phyloP scores from a whole-genome alignment of 2,888 invertebrate species.

The Andricus quercusramuli region DNA sequence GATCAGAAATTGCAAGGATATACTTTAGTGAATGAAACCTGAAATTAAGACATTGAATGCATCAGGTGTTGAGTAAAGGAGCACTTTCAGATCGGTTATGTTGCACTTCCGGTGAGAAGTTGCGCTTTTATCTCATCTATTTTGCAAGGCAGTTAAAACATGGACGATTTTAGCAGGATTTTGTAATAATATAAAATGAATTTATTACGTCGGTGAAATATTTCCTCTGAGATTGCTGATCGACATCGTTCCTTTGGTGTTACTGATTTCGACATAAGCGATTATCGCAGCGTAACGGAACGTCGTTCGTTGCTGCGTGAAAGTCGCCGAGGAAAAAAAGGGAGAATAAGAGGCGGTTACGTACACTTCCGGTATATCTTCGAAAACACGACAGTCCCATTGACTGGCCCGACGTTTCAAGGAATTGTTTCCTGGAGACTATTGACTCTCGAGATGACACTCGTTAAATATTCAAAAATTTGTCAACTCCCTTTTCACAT shows the following conservation, averaged over 20 bases:
- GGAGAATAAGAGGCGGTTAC: slow-evolving; percentile 57
- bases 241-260: slow-evolving; percentile 33
- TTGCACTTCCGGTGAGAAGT: slow-evolving; percentile 35
- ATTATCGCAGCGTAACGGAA: slow-evolving; percentile 64
- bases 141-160: slow-evolving; percentile 22
- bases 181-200: slow-evolving; percentile 33
- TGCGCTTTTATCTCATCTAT: slow-evolving; percentile 38
- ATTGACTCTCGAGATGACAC: slow-evolving; percentile 25
- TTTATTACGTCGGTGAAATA: slow-evolving; percentile 11
- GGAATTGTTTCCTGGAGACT: slow-evolving; percentile 37
- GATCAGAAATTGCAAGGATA: slow-evolving; percentile 18
- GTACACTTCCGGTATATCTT: slow-evolving; percentile 59
- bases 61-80: slow-evolving; percentile 25
- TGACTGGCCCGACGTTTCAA: slow-evolving; percentile 50
- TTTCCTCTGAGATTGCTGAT: slow-evolving; percentile 34
- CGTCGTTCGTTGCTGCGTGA: slow-evolving; percentile 49
- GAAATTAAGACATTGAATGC: slow-evolving; percentile 36
- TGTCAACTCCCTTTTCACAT: neutral
- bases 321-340: slow-evolving; percentile 55
- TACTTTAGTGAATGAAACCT: slow-evolving; percentile 30
- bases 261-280: slow-evolving; percentile 61
- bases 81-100: slow-evolving; percentile 33
- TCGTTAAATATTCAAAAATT: slow-evolving; percentile 16
- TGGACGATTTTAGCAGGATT: slow-evolving; percentile 3
- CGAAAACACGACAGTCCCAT: slow-evolving; percentile 59